Evolutionary conservation across 2,888 invertebrate species (phyloP).

Genomic region (Asteroscopus sphinx): DNA sequence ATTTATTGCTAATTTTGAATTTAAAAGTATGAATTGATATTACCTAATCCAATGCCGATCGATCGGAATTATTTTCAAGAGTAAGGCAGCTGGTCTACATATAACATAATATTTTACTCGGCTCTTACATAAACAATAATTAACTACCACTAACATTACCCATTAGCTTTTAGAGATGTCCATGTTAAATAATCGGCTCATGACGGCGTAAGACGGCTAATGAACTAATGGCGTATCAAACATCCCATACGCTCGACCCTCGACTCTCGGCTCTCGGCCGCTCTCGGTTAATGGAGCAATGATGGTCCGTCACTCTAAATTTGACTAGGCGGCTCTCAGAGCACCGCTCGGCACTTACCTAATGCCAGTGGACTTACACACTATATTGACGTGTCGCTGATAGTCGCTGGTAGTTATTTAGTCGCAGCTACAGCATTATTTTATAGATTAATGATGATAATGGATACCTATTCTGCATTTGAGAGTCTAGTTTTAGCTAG

Average conservation of each 20-base stretch:
- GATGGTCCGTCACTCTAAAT: slow-evolving; percentile 88
- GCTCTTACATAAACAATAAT: slow-evolving; percentile 50
- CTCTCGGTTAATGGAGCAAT: slow-evolving; percentile 84
- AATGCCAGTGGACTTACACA: slow-evolving; percentile 73
- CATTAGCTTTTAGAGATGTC: slow-evolving; percentile 63
- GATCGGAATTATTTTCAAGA: no score
- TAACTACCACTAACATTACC: slow-evolving; percentile 52
- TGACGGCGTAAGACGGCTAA: slow-evolving; percentile 76
- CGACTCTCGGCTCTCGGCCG: slow-evolving; percentile 54
- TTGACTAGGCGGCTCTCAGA: slow-evolving; percentile 87
- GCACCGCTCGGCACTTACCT: slow-evolving; percentile 76
- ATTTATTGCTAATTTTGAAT: no score
- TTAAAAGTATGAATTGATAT: no score
- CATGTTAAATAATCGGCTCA: slow-evolving; percentile 66
- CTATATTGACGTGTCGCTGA: slow-evolving; percentile 45
- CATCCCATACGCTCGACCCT: slow-evolving; percentile 68
- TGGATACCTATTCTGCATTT: no score
- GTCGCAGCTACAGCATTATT: no score
- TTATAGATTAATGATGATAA: no score
- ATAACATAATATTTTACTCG: slow-evolving; percentile 40
- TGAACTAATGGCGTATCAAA: slow-evolving; percentile 88
- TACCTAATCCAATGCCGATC: no score
- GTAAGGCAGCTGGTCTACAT: no score
- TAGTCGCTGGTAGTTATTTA: no score
- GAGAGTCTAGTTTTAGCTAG: no score